Percentiles rank a stretch among this genome's conserved stretches.
These are phyloP conservation scores for Aphis gossypii DNA, from an alignment of 1,140 invertebrate species.

Conservation along the genomic window DNA sequence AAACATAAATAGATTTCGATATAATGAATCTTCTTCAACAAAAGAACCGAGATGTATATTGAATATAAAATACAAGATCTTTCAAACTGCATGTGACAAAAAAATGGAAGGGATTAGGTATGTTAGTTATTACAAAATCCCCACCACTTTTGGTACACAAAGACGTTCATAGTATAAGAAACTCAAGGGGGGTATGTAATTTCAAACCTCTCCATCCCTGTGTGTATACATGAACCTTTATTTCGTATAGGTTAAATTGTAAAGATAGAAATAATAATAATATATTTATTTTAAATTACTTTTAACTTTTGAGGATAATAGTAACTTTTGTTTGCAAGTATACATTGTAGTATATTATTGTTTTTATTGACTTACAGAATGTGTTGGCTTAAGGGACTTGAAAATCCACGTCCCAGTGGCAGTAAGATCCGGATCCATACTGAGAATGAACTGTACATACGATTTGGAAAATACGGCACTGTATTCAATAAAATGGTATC, in stretches of 20 bases:
- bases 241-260: not conserved
- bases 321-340: slow-evolving; percentile 3
- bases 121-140: not conserved
- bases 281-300: slow-evolving; percentile 25
- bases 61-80: not conserved
- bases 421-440: slow-evolving; percentile 65
- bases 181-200: not conserved
- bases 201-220: not conserved
- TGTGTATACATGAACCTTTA: not conserved
- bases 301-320: slow-evolving; percentile 4
- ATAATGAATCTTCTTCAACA: no score
- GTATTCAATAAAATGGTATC: slow-evolving; percentile 85
- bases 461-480: slow-evolving; percentile 68
- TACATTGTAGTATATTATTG: slow-evolving; percentile 9
- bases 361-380: slow-evolving; percentile 60
- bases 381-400: slow-evolving; percentile 61
- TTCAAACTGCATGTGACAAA: not conserved
- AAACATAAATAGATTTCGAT: no score
- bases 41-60: not conserved
- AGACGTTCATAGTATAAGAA: not conserved
- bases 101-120: not conserved
- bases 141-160: not conserved
- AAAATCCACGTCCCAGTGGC: slow-evolving; percentile 65
- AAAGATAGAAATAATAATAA: slow-evolving; percentile 14
- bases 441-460: slow-evolving; percentile 64